phyloP scores from a whole-genome alignment of 1,140 invertebrate species.

The Anoplophora glabripennis region DNA sequence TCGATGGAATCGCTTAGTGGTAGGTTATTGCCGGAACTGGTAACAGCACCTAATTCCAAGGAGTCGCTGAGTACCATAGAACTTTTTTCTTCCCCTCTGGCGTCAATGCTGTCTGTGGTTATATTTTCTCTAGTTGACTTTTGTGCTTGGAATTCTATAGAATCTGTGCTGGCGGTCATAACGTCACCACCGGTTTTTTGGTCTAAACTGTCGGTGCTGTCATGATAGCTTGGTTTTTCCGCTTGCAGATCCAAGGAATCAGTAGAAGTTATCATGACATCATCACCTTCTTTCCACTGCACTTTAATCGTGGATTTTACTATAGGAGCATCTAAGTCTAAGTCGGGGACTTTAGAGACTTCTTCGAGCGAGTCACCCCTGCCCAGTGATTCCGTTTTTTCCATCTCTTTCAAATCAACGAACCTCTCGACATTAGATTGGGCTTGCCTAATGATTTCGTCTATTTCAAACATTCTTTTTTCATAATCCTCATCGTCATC shows the following conservation, averaged over 20 bases:
- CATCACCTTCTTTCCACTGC: constrained; percentile 47
- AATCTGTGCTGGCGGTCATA: constrained; percentile 63
- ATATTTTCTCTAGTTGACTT: constrained; percentile 36
- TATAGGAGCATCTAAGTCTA: constrained; percentile 51
- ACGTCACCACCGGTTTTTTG: constrained; percentile 53
- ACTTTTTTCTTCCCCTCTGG: constrained; percentile 44
- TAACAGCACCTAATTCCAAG: constrained; percentile 46
- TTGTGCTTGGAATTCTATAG: constrained; percentile 56
- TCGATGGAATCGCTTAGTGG: constrained; percentile 53
- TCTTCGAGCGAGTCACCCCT: constrained; percentile 53
- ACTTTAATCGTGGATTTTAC: constrained; percentile 37
- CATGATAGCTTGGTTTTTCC: constrained; percentile 48
- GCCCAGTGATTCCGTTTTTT: constrained; percentile 52
- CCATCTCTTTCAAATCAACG: constrained; percentile 54
- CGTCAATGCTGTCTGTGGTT: constrained; percentile 55
- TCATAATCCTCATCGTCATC: constrained; percentile 63
- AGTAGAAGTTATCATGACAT: constrained; percentile 59
- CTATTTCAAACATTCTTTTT: constrained; percentile 69
- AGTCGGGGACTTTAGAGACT: constrained; percentile 52
- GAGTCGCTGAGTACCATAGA: constrained; percentile 53
- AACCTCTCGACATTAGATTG: constrained; percentile 68
- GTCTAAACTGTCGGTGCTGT: constrained; percentile 61
- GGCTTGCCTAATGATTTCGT: constrained; percentile 70
- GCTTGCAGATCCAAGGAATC: constrained; percentile 60
- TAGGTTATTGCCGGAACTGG: constrained; percentile 33